Percentiles rank a stretch among this genome's conserved stretches.
Conservation (phyloP, 2,888 invertebrate genomes). For the Mechanitis messenoides region DNA sequence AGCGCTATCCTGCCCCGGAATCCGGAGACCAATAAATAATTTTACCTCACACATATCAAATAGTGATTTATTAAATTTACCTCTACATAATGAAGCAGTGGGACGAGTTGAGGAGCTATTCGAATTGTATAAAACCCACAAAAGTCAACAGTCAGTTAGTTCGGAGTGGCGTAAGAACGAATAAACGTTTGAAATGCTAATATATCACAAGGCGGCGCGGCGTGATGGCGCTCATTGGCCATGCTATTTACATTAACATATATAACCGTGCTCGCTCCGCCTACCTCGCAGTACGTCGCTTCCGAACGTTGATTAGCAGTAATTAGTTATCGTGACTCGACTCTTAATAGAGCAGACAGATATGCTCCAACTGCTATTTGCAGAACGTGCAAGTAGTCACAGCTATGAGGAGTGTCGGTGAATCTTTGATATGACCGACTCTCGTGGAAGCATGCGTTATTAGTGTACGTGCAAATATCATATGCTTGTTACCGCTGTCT, state of each 20-base stretch:
- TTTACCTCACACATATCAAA: conserved; percentile 42
- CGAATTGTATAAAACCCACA: conserved; percentile 59
- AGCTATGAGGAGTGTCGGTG: conserved; percentile 11
- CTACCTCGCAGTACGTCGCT: conserved; percentile 57
- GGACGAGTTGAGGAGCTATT: conserved; percentile 46
- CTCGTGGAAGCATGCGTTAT: conserved; percentile 8
- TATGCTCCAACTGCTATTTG: conserved; percentile 24
- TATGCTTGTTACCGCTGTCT: conserved; percentile 11
- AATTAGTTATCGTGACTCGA: conserved; percentile 68
- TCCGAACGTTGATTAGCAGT: conserved; percentile 64
- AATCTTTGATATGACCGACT: too few species aligned
- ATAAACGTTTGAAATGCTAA: conserved; percentile 74
- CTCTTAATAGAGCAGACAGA: conserved; percentile 45
- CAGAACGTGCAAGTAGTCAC: conserved; percentile 20
- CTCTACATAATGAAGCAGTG: conserved; percentile 57
- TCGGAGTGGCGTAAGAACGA: conserved; percentile 50
- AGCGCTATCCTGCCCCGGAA: conserved; percentile 40
- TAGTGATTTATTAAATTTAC: conserved; percentile 52
- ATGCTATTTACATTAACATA: conserved; percentile 71
- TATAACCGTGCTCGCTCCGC: conserved; percentile 62
- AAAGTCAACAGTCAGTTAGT: conserved; percentile 42
- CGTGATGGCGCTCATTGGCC: conserved; percentile 69
- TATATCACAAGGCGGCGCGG: conserved; percentile 71
- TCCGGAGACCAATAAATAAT: conserved; percentile 40
- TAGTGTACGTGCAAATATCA: conserved; percentile 28